Base-by-base conservation (phyloP, 2,113 vertebrate species). In the Origma solitaria region DNA sequence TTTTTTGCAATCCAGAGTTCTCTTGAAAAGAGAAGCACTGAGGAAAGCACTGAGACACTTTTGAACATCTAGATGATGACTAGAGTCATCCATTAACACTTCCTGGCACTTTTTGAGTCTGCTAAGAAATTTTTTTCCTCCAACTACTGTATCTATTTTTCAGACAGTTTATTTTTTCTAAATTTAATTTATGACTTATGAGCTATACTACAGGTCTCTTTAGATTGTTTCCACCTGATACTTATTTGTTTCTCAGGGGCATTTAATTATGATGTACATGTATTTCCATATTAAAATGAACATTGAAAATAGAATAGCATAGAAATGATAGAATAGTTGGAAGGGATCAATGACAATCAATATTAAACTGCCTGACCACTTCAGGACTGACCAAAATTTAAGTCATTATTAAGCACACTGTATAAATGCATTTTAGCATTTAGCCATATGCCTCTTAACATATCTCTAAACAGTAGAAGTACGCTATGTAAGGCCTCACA, bases 261-360 rank as follows among this genome's bases (percentile, higher is more conserved):
- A 82, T 35, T 73, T 73, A 82, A 25, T 25, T 33, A 28, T 0
- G 1, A 44, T 45, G 20, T 4, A 45, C 3, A 1, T 50, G 18
- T 66, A 64, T 16, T 72, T 44, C 16, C 23, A 23, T 23, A 73
- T 51, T 45, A 61, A 79, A 85, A 58, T 23, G 6, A 81, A 42
- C 0, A 3, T 3, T 17, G 27, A 57, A 54, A 51, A 42, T 2
- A 76, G n/a, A 25, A 10, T 7, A 62, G 28, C 16, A 33, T 9
- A 44, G 44, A 38, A 22, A 7, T 6, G 5, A 28, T 10, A 38
- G 27, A 15, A 37, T 20, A 38, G 10, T 27, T 73, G 21, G 13
- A 73, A 51, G 5, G 18, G 14, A 40, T 7, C 20, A 66, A 25
- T 2, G 7, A 15, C 1, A 31, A 66, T 35, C 11, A 13, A 12